Evolutionary conservation across 2,113 vertebrate genomes (phyloP).

Genomic region (Micromys minutus): DNA sequence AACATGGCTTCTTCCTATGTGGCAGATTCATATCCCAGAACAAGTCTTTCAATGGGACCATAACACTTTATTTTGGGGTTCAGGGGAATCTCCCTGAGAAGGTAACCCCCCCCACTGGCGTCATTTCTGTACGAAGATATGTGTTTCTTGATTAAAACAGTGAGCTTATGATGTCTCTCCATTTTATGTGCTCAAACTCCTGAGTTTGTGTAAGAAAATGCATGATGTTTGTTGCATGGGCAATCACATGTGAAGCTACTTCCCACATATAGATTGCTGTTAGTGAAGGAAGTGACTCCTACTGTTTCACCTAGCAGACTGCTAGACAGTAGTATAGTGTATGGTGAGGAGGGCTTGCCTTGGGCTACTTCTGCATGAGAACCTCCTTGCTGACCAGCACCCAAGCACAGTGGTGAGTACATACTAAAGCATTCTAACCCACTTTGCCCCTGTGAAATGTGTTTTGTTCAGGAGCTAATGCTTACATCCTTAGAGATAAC

Average conservation of each 20-base stretch:
- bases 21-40: neutral
- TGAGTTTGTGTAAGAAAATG: neutral
- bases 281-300: neutral
- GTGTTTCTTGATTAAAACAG: neutral
- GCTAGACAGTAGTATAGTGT: neutral
- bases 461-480: neutral
- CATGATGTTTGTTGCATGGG: neutral
- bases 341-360: neutral
- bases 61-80: neutral
- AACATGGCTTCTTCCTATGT: neutral
- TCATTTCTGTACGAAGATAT: neutral
- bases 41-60: neutral
- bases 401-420: neutral
- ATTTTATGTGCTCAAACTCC: neutral
- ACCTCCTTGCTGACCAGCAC: fast-evolving
- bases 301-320: neutral
- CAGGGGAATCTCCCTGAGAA: neutral
- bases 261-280: neutral
- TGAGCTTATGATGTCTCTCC: neutral
- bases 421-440: neutral
- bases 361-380: neutral
- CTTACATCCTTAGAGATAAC: neutral
- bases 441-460: fast-evolving
- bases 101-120: neutral
- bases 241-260: neutral